Percentiles rank a stretch among this genome's conserved stretches.
Conservation (phyloP, 2,113 vertebrate genomes). For the Gavialis gangeticus region DNA sequence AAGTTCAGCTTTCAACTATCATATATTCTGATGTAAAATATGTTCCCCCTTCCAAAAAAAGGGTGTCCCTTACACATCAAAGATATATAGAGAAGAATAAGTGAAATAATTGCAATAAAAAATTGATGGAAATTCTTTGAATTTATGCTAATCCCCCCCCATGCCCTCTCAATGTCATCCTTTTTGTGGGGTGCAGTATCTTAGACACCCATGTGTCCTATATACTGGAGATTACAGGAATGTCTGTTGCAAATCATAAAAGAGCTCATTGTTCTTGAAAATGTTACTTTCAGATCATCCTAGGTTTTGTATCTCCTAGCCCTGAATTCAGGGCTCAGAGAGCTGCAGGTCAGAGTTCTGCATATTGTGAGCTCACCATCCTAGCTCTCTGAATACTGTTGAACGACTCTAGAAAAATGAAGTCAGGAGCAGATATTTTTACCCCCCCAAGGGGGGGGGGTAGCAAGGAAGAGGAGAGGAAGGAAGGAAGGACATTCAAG, state of each 20-base stretch:
- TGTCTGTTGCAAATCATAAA: neutral
- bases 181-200: too few relatives aligned
- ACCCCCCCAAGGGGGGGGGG: neutral
- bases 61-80: too few relatives aligned
- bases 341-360: neutral
- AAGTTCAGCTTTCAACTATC: fast-evolving
- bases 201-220: too few relatives aligned
- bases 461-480: too few relatives aligned
- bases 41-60: too few relatives aligned
- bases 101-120: too few relatives aligned
- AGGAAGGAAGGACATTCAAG: neutral
- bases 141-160: too few relatives aligned
- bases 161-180: too few relatives aligned
- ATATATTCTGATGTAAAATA: too few relatives aligned
- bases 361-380: neutral
- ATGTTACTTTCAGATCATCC: neutral
- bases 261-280: neutral
- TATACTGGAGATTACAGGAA: neutral
- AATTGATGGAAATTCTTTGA: too few relatives aligned
- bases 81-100: too few relatives aligned
- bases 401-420: neutral
- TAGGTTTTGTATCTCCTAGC: neutral
- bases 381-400: neutral
- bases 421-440: neutral
- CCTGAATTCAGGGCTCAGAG: neutral